These are phyloP conservation scores for Lucinisca nassula DNA, from an alignment of 2,888 invertebrate genomes.

Conservation along the genomic window DNA sequence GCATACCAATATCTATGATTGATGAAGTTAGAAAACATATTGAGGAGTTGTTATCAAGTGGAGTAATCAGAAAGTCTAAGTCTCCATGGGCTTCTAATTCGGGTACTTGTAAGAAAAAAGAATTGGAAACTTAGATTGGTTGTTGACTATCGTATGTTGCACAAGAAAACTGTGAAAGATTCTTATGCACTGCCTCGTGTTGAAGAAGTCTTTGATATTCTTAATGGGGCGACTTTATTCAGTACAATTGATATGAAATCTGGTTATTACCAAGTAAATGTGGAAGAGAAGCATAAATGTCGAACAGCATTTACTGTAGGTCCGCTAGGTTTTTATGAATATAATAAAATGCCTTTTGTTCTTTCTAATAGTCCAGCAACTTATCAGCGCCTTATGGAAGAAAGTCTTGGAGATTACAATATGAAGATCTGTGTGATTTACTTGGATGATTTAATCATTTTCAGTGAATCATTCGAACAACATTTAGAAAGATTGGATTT, in stretches of 20 bases:
- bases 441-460: slow-evolving; percentile 2
- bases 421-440: slow-evolving; percentile 6
- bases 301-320: slow-evolving; percentile 20
- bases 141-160: slow-evolving; percentile 13
- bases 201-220: slow-evolving; percentile 17
- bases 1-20: slow-evolving; percentile 31
- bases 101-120: slow-evolving; percentile 19
- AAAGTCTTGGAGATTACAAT: slow-evolving; percentile 5
- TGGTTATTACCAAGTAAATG: slow-evolving; percentile 10
- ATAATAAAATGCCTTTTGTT: slow-evolving; percentile 13
- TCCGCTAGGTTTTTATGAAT: slow-evolving; percentile 2
- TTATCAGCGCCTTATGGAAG: slow-evolving; percentile 19
- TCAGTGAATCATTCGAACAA: neutral
- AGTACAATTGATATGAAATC: no score
- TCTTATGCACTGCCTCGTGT: neutral
- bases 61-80: slow-evolving; percentile 27
- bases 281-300: slow-evolving; percentile 16
- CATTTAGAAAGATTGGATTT: neutral
- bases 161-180: slow-evolving; percentile 13
- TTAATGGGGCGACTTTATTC: neutral
- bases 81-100: slow-evolving; percentile 10
- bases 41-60: slow-evolving; percentile 16
- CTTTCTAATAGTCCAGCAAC: slow-evolving; percentile 23
- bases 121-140: slow-evolving; percentile 23
- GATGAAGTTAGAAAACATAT: slow-evolving; percentile 31